Evolutionary conservation across 2,888 invertebrate genomes (phyloP), one percentile per base, ranked within the genome.

Genomic region (Polydrusus tereticollis): DNA sequence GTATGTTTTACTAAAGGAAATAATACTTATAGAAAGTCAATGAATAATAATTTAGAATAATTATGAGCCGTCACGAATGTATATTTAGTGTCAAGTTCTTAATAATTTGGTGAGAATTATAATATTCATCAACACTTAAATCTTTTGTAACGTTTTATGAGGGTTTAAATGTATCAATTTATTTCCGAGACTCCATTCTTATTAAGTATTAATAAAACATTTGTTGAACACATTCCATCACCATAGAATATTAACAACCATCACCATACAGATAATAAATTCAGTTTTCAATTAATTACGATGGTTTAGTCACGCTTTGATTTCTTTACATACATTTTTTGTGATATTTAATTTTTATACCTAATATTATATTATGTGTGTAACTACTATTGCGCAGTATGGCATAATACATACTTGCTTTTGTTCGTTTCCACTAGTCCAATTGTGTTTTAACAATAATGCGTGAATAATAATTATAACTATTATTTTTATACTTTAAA

Each of bases 41-140:
- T 50, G 50, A 23, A 50, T 50, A 50, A 6, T 50, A 50, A 50
- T 50, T 50, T 26, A 14, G n/a, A 23, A 26, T 50, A 50, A 50
- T 50, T 50, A 50, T 14, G 26, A 50, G 26, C 50, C n/a, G 50
- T 23, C 50, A 50, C 50, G 26, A 50, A 50, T 50, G 14, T 26
- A 26, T 50, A 50, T 50, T 50, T 26, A 50, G 50, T 26, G 50
- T 50, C 50, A 50, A 50, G 50, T 26, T n/a, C 23, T 50, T 14
- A 50, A n/a, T 50, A 50, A 50, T 23, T 50, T 36, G 23, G n/a
- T 12, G 26, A 26, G 12, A 50, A 50, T 26, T 26, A 50, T 50
- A 50, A 50, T 50, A 50, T 50, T 23, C 26, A 26, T 26, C 7
- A 14, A 5, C 26, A 50, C 26, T 50, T 26, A 12, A 50, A 26